Evolutionary conservation across 2,888 invertebrate species (phyloP), one percentile per base, ranked within the genome.

Genomic region (Odontomyia ornata): DNA sequence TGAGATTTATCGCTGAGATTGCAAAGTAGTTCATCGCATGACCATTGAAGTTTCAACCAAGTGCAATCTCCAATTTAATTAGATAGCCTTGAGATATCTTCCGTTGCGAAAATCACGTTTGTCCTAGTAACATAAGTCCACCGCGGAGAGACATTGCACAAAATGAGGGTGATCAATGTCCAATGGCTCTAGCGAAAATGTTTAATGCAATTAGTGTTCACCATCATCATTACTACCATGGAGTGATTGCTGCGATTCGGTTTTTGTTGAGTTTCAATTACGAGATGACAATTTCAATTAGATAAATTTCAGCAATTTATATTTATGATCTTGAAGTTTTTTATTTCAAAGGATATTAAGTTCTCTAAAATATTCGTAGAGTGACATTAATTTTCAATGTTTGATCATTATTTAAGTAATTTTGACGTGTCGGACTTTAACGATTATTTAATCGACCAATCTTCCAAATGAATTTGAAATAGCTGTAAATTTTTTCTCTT

Each of bases 51-150:
- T 43, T 13, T 13, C 43, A 2, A 65, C 2, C 36, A 27, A n/a
- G n/a, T n/a, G n/a, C 18, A n/a, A n/a, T 30, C 11, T 64, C 60
- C 5, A 71, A 56, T 5, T n/a, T 72, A 72, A 72, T 72, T 56
- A 72, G 71, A 27, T 9, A 72, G 28, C 71, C 71, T 72, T 72
- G 56, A 72, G 28, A 72, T 52, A 28, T 18, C 71, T 72, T 27
- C 52, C 28, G 56, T 72, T 72, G 18, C 71, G 71, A 72, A 72
- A 72, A 72, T 72, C 71, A 72, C 71, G 71, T 28, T 72, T 72
- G 71, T 56, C 71, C 71, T 28, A 72, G 46, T 72, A 56, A 72
- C 23, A n/a, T n/a, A n/a, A n/a, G n/a, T n/a, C n/a, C 27, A 4
- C 13, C 28, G 56, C 0, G 47, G 28, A 21, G 15, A 52, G 28